Evolutionary conservation across 2,888 invertebrate genomes (phyloP), one percentile per base, ranked within the genome.

Genomic region (Trichogramma evanescens): DNA sequence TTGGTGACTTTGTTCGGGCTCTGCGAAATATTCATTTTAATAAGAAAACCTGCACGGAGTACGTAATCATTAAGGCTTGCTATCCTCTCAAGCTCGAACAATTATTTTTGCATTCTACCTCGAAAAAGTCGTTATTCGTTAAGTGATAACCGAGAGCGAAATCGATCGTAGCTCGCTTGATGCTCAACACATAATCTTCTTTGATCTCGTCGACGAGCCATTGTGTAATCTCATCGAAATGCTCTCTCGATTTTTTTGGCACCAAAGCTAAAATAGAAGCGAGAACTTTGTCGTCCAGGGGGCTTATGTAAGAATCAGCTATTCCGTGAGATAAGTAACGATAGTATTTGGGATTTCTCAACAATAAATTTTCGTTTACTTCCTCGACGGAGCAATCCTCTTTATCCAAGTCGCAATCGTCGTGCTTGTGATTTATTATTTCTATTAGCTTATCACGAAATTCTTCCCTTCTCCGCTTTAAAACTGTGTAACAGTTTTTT

Each of bases 91-190:
- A 49, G 42, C 6, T 38, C 54, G 52, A 57, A 55, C 26, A 26
- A 26, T 26, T 26, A 26, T 26, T 26, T 26, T 26, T 1, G 26
- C 26, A 26, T 2, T 26, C 26, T 26, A 26, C 26, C 26, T 26
- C 26, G 26, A 26, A 26, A 26, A 26, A 26, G 5, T 54, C 48
- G 4, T 44, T 45, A 1, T 13, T 43, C 1, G n/a, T 10, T 3
- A 10, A 8, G 9, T 90, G 88, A 78, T 93, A 91, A 70, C 89
- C 87, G 4, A 96, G 80, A 0, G 94, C 93, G 75, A 93, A 96
- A 79, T 95, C 95, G 0, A 96, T 90, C 56, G 92, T 89, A 0
- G 94, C 89, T 74, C 93, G 94, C 74, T 95, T 95, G 73, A 95
- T 90, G 64, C 90, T 89, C 75, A 90, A 84, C 74, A 90, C 84